Conservation (phyloP, 2,797 vertebrate genomes). For the Acropternis orthonyx region DNA sequence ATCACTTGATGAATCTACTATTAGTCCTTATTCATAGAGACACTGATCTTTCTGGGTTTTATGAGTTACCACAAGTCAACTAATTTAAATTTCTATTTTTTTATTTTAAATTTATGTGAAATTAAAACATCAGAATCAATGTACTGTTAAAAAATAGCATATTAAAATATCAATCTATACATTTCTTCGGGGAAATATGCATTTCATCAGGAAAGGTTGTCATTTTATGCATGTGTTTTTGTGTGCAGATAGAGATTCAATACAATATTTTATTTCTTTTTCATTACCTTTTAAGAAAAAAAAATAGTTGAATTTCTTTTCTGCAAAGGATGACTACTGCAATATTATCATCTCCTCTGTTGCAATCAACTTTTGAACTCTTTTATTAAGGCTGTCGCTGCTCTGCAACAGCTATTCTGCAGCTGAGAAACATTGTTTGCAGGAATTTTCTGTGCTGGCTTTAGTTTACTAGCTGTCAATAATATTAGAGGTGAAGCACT, state of each 20-base stretch:
- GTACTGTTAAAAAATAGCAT: fast-evolving
- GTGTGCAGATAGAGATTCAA: neutral
- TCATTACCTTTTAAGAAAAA: neutral
- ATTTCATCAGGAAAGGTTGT: neutral
- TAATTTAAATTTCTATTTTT: fast-evolving
- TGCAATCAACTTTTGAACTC: neutral
- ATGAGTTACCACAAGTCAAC: fast-evolving
- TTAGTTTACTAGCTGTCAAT: neutral
- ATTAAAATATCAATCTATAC: neutral
- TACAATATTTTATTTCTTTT: neutral
- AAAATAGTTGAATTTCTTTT: neutral
- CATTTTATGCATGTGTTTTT: neutral
- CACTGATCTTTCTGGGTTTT: neutral
- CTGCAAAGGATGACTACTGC: neutral
- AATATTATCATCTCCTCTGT: neutral
- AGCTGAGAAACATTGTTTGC: neutral
- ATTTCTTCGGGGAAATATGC: neutral
- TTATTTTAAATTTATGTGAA: neutral
- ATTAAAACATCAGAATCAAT: neutral
- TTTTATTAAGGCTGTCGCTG: neutral
- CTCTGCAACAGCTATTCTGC: neutral
- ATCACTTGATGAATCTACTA: neutral
- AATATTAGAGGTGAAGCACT: neutral
- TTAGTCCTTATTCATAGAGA: neutral
- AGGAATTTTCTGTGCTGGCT: neutral